These are phyloP conservation scores for Acheta domesticus DNA, from an alignment of 2,888 invertebrate species.

Conservation along the genomic window DNA sequence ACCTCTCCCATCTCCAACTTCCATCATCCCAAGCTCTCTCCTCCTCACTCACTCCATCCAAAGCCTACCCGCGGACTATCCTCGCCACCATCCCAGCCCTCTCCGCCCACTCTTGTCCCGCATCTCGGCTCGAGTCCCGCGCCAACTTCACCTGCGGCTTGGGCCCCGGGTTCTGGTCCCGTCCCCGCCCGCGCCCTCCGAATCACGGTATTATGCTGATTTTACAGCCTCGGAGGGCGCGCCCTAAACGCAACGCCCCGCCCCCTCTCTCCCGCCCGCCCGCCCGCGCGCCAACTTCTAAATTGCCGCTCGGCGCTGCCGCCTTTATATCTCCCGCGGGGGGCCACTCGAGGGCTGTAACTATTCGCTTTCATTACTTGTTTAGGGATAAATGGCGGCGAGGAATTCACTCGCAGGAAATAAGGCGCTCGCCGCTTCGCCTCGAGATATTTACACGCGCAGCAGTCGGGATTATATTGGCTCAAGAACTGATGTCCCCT, in stretches of 20 bases:
- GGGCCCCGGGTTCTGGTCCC: neutral
- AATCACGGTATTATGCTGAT: constrained; percentile 18
- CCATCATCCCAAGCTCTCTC: no score
- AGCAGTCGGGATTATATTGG: no score
- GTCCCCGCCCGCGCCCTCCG: neutral
- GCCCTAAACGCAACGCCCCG: neutral
- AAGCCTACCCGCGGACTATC: no score
- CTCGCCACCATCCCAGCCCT: no score
- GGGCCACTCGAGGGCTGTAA: neutral
- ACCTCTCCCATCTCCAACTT: no score
- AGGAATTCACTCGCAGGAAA: neutral
- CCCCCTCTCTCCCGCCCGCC: neutral
- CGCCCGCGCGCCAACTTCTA: neutral
- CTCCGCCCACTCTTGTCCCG: no score
- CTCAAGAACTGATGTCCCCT: no score
- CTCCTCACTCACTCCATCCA: no score
- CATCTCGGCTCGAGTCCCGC: no score
- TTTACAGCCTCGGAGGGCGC: neutral
- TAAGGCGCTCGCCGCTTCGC: neutral
- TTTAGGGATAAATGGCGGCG: neutral
- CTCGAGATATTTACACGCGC: no score
- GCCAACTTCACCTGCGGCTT: no score
- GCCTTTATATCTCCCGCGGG: constrained; percentile 5
- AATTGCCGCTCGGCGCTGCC: neutral
- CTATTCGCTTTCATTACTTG: constrained; percentile 18